Conservation (phyloP, 2,888 invertebrate genomes). For the Arctia plantaginis region DNA sequence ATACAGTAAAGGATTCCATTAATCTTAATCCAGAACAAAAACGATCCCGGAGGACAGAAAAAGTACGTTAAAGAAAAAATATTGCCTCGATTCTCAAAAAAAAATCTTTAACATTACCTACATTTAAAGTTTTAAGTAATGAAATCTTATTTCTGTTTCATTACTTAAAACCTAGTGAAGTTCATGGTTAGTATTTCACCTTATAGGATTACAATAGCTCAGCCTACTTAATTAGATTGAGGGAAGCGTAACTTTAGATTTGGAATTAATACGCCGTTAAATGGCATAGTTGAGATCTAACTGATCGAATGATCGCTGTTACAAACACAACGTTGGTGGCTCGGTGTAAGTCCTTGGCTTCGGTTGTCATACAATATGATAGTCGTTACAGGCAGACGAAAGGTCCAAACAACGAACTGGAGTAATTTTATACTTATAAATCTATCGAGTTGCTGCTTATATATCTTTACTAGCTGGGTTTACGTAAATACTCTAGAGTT, state of each 20-base stretch:
- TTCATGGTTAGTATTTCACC: neutral
- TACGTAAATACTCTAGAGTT: conserved; percentile 1
- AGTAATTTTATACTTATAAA: neutral
- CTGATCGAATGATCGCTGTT: conserved; percentile 11
- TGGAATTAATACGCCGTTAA: conserved; percentile 5
- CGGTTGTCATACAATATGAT: conserved; percentile 21
- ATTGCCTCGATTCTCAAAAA: neutral
- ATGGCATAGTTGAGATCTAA: conserved; percentile 11
- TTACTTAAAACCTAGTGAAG: neutral
- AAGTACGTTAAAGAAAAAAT: neutral
- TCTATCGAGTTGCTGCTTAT: neutral
- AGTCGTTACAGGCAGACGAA: conserved; percentile 17
- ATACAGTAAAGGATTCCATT: too few species aligned
- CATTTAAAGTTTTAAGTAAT: neutral
- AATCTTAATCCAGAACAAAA: neutral
- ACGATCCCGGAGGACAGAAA: neutral
- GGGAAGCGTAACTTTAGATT: conserved; percentile 13
- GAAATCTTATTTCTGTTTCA: neutral
- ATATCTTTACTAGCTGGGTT: neutral
- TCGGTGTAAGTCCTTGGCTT: conserved; percentile 16
- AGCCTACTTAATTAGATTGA: neutral
- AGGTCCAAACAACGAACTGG: conserved; percentile 13
- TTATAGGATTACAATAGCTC: neutral
- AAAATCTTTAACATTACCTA: neutral
- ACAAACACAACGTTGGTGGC: conserved; percentile 19